Conservation (phyloP, 2,888 invertebrate species). For the Phyto melanocephala region DNA sequence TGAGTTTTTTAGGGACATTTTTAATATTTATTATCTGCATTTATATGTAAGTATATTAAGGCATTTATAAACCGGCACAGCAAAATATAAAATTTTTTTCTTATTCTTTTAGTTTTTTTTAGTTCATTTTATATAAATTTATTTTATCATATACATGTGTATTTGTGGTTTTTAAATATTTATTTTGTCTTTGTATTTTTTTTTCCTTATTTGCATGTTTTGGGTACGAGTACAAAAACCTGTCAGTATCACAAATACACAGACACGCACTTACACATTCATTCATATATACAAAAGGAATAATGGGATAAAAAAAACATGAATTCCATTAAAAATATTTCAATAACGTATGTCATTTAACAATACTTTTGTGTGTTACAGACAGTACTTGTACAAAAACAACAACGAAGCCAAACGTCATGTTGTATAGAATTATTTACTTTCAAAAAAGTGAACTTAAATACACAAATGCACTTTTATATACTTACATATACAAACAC, state of each 20-base stretch:
- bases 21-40: no score
- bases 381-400: background rate
- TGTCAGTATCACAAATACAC: slow-evolving; percentile 47
- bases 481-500: background rate
- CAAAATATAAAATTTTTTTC: no score
- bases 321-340: slow-evolving; percentile 55
- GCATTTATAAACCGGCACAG: no score
- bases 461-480: background rate
- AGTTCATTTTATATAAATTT: slow-evolving; percentile 36
- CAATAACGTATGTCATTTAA: slow-evolving; percentile 38
- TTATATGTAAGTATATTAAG: no score
- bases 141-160: slow-evolving; percentile 24
- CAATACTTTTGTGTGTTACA: slow-evolving; percentile 7
- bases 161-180: slow-evolving; percentile 48
- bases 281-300: slow-evolving; percentile 3
- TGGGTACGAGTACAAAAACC: slow-evolving; percentile 15
- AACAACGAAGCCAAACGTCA: slow-evolving; percentile 9
- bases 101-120: slow-evolving; percentile 1
- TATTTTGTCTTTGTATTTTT: slow-evolving; percentile 17
- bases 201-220: background rate
- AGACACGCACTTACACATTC: background rate
- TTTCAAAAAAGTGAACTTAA: slow-evolving; percentile 9
- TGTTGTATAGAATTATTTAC: slow-evolving; percentile 41
- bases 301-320: slow-evolving; percentile 7
- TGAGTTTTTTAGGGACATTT: no score